phyloP scores from a whole-genome alignment of 2,797 vertebrate species.

The Eospalax fontanierii region DNA sequence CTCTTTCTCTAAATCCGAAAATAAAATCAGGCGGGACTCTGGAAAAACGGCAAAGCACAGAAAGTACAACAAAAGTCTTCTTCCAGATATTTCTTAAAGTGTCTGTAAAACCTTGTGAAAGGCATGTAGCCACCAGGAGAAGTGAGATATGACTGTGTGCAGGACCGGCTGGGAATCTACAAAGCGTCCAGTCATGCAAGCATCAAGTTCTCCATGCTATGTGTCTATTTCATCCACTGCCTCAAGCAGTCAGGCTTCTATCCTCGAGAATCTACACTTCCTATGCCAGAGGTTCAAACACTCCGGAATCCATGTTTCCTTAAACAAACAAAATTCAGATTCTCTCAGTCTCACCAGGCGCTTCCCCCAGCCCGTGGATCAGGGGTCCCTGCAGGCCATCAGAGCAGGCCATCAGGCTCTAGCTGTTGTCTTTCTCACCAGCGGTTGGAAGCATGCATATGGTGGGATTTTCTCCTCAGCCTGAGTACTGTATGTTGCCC shows the following conservation, averaged over 20 bases:
- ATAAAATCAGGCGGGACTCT: conserved; percentile 3
- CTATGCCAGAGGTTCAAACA: neutral
- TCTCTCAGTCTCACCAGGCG: neutral
- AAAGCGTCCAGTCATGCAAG: neutral
- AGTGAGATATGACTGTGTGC: neutral
- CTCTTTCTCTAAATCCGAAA: conserved; percentile 53
- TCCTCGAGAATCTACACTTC: neutral
- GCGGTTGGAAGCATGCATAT: neutral
- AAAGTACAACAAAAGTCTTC: conserved; percentile 7
- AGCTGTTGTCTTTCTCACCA: neutral
- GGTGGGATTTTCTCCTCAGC: neutral
- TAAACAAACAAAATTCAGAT: conserved; percentile 11
- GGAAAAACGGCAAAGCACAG: neutral
- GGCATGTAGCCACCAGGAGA: neutral
- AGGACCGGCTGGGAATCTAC: neutral
- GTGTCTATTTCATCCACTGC: neutral
- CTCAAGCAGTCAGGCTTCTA: neutral
- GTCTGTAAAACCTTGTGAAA: neutral
- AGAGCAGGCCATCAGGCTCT: neutral
- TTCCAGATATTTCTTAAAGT: neutral
- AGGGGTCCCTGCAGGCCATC: neutral
- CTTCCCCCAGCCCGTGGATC: neutral
- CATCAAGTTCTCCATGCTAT: neutral
- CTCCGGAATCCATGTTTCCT: conserved; percentile 13
- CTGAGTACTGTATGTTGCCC: neutral